Evolutionary conservation across 2,113 vertebrate species (phyloP).

Genomic region (Bos javanicus): DNA sequence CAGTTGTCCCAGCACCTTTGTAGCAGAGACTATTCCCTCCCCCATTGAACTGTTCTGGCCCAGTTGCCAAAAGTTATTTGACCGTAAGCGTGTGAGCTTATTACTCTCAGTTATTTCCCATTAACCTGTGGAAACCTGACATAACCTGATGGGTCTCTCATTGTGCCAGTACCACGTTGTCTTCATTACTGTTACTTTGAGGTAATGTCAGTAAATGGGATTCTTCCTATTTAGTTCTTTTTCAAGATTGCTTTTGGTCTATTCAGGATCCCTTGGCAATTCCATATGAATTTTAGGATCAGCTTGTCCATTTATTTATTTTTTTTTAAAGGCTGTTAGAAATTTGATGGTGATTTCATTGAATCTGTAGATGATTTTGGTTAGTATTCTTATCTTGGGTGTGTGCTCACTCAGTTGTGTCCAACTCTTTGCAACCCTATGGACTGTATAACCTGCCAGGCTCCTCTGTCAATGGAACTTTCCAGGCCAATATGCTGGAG

Average conservation of each 20-base stretch:
- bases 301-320: background rate
- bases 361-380: background rate
- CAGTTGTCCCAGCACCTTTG: background rate
- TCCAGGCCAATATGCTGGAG: background rate
- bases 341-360: background rate
- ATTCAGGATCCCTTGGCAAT: background rate
- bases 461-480: background rate
- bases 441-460: background rate
- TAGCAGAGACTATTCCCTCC: background rate
- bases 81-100: background rate
- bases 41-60: background rate
- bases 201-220: background rate
- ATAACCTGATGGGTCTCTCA: background rate
- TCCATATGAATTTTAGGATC: background rate
- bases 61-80: background rate
- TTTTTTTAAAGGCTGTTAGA: background rate
- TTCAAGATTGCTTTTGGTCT: background rate
- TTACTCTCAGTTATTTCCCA: background rate
- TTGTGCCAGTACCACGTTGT: background rate
- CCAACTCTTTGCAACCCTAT: background rate
- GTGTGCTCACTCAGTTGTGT: background rate
- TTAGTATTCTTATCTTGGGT: background rate
- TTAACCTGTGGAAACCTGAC: background rate
- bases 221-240: background rate
- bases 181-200: background rate